Base-by-base conservation (phyloP, 2,888 invertebrate genomes). In the Cryptophagus acutangulus region DNA sequence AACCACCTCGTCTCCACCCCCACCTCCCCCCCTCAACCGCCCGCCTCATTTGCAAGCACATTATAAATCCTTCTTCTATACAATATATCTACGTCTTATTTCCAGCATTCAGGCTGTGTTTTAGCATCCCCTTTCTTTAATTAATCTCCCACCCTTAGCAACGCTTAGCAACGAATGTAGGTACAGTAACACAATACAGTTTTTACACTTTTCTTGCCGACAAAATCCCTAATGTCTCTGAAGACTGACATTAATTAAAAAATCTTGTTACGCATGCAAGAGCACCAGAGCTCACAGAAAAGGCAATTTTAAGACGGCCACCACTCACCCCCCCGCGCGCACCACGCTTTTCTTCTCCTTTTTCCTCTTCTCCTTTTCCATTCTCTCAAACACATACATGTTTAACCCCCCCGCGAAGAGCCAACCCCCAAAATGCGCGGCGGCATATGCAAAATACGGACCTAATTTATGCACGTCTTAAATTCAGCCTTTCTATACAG, bases 51-150 rank as follows among this genome's bases (percentile, higher is more conserved):
- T n/a, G n/a, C n/a, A n/a, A n/a, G n/a, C 62, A 65, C 65, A 66
- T 66, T 67, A 67, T 67, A 68, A 68, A 68, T 67, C 67, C 66
- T 67, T 68, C 66, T 64, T 63, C 60, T 63, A 62, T 65, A 66
- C 66, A 66, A 67, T 67, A 66, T 67, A 67, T 67, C 67, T 63
- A 66, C 66, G 66, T 67, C 66, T 67, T 66, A 66, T 66, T 66
- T 64, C 62, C 60, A 63, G 63, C 61, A 65, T 65, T 65, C 63
- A 55, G 60, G 61, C 65, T 62, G 64, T 66, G 66, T 67, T 67
- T 67, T 65, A 67, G 65, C 66, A 63, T 66, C 66, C 66, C 67
- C 65, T 66, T 68, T 67, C 68, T 67, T 69, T 69, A 69, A 69
- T 69, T 69, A 69, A 69, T 69, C 67, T 67, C 65, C 65, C 65